A percentile compares a stretch with the other conserved stretches of the same genome.
phyloP scores from a whole-genome alignment of 2,113 vertebrate species.

The Dromiciops gliroides region DNA sequence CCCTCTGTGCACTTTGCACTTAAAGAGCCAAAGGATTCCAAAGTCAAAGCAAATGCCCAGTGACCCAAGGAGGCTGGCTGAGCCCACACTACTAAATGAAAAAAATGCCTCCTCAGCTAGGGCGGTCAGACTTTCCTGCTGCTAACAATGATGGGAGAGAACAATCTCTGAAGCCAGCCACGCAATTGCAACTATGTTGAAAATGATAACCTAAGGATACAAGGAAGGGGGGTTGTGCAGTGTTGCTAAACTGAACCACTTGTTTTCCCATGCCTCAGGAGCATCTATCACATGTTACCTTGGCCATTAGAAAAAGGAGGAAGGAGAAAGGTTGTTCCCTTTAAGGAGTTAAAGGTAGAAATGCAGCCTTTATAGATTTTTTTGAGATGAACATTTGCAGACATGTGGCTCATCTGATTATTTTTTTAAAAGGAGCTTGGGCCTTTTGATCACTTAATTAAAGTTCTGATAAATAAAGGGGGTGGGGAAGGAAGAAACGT shows the following conservation, averaged over 20 bases:
- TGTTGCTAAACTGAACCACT: not conserved
- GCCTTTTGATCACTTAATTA: conserved; percentile 35
- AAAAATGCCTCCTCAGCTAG: not conserved
- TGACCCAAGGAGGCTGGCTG: not conserved
- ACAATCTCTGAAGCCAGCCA: conserved; percentile 1
- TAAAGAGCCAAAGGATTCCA: not conserved
- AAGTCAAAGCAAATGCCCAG: conserved; percentile 2
- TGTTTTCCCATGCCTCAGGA: not conserved
- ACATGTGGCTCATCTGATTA: conserved; percentile 19
- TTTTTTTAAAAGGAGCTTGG: not conserved
- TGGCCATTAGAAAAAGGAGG: not conserved
- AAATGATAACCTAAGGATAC: not conserved
- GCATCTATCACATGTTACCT: not conserved
- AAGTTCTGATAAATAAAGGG: conserved; percentile 34
- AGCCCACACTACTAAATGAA: not conserved
- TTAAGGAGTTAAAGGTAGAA: conserved; percentile 6
- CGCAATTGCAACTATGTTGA: not conserved
- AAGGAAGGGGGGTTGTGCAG: not conserved
- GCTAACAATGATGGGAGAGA: not conserved
- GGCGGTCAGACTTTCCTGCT: not conserved
- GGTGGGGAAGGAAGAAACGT: not conserved
- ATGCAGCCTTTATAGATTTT: conserved; percentile 23
- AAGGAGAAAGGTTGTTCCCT: not conserved
- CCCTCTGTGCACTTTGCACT: conserved; percentile 19
- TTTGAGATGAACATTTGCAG: conserved; percentile 44